Percentiles rank a stretch among this genome's conserved stretches.
phyloP scores from a whole-genome alignment of 2,113 vertebrate genomes.

The Noturus placidus region DNA sequence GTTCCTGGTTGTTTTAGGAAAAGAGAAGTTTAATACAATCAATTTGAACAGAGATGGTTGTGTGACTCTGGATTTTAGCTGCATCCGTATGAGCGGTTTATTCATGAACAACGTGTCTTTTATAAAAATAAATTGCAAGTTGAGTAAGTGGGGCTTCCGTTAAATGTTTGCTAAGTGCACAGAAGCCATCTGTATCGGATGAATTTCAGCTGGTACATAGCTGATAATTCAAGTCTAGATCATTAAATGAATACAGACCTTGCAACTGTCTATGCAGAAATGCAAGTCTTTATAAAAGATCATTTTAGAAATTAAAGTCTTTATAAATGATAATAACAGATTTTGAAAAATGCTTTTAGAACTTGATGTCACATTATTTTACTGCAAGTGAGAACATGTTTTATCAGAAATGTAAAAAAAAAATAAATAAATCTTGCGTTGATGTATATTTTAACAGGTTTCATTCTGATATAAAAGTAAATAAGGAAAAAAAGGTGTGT shows the following conservation, averaged over 20 bases:
- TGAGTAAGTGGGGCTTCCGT: background rate
- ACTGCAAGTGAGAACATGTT: background rate
- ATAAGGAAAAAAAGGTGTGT: background rate
- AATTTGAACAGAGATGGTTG: constrained; percentile 11
- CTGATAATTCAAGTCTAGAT: background rate
- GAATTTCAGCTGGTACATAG: background rate
- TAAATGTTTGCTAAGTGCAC: background rate
- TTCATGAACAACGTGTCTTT: background rate
- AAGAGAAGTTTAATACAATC: constrained; percentile 8
- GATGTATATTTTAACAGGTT: background rate
- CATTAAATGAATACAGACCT: background rate
- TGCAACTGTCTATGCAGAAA: background rate
- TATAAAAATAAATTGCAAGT: background rate
- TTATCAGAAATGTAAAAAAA: background rate
- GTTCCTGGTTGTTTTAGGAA: constrained; percentile 13
- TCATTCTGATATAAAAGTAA: background rate
- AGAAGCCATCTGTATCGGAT: background rate
- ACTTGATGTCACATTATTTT: background rate
- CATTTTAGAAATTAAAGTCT: background rate
- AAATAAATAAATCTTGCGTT: background rate
- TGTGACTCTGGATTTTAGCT: constrained; percentile 19
- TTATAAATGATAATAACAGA: background rate
- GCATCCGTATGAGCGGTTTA: background rate
- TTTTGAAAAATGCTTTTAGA: background rate
- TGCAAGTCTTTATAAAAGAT: background rate